A percentile compares a stretch with the other conserved stretches of the same genome.
Evolutionary conservation across 2,113 vertebrate genomes (phyloP).

Genomic region (Dunckerocampus dactyliophorus): DNA sequence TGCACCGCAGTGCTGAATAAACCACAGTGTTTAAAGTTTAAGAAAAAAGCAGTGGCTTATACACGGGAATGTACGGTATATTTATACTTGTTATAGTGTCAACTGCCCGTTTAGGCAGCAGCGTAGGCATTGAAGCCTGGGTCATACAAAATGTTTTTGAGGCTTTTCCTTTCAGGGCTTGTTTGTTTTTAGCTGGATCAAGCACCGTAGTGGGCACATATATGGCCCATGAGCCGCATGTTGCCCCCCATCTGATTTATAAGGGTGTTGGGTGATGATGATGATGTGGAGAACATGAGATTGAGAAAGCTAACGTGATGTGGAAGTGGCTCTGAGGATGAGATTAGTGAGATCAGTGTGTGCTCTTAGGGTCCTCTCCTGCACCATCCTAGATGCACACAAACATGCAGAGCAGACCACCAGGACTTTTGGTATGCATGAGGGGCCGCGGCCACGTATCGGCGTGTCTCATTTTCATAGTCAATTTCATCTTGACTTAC

Average conservation of each 20-base stretch:
- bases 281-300: background rate
- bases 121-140: too few species aligned
- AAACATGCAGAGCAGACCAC: slow-evolving; percentile 24
- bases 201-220: too few species aligned
- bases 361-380: slow-evolving; percentile 41
- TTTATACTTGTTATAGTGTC: background rate
- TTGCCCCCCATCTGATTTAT: too few species aligned
- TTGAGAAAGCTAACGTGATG: slow-evolving; percentile 15
- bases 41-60: too few species aligned
- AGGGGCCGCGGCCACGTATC: slow-evolving; percentile 60
- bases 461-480: slow-evolving; percentile 67
- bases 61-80: too few species aligned
- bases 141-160: too few species aligned
- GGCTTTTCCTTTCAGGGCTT: too few species aligned
- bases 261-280: background rate
- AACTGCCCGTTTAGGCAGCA: background rate
- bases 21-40: too few species aligned
- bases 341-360: slow-evolving; percentile 57
- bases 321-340: slow-evolving; percentile 37
- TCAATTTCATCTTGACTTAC: slow-evolving; percentile 69
- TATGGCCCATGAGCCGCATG: too few species aligned
- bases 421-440: slow-evolving; percentile 61
- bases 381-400: background rate
- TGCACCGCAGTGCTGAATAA: too few species aligned
- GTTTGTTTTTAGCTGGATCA: too few species aligned